Evolutionary conservation across 2,113 vertebrate genomes (phyloP).

Genomic region (Cnemophilus loriae): DNA sequence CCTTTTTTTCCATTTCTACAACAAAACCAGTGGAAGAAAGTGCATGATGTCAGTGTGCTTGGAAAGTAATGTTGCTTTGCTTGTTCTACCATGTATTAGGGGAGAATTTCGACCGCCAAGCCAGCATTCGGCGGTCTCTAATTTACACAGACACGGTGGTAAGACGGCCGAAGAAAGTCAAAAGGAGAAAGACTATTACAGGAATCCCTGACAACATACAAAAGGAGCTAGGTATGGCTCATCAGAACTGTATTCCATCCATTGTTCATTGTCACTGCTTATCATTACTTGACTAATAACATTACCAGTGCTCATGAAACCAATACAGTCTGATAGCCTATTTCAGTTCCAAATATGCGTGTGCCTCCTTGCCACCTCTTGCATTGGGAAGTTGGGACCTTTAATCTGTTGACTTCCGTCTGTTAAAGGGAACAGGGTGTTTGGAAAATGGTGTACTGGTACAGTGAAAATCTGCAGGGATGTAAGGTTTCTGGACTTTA

Average conservation of each 20-base stretch:
- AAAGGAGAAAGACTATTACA: slow-evolving; percentile 99
- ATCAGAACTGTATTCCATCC: slow-evolving; percentile 77
- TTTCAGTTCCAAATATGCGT: neutral
- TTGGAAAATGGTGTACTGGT: neutral
- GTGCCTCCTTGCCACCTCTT: neutral
- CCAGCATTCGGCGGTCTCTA: slow-evolving; percentile 96
- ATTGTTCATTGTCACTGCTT: slow-evolving; percentile 61
- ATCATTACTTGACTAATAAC: slow-evolving; percentile 61
- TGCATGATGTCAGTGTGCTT: slow-evolving; percentile 80
- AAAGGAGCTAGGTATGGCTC: slow-evolving; percentile 98
- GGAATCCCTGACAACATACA: slow-evolving; percentile 96
- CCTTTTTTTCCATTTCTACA: slow-evolving; percentile 74
- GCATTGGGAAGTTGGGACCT: neutral
- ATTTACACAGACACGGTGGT: slow-evolving; percentile 97
- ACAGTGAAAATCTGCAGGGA: neutral
- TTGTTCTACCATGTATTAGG: slow-evolving; percentile 92
- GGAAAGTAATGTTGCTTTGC: slow-evolving; percentile 87
- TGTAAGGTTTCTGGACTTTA: neutral
- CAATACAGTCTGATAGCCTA: slow-evolving; percentile 75
- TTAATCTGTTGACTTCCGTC: neutral
- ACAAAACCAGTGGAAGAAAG: slow-evolving; percentile 75
- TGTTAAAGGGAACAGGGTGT: neutral
- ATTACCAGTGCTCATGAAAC: slow-evolving; percentile 56
- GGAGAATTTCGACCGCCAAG: slow-evolving; percentile 98
- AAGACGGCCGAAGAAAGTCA: slow-evolving; percentile 98